Percentiles rank a stretch among this genome's conserved stretches.
phyloP scores from a whole-genome alignment of 2,888 invertebrate species.

The Neoitamus cyanurus region DNA sequence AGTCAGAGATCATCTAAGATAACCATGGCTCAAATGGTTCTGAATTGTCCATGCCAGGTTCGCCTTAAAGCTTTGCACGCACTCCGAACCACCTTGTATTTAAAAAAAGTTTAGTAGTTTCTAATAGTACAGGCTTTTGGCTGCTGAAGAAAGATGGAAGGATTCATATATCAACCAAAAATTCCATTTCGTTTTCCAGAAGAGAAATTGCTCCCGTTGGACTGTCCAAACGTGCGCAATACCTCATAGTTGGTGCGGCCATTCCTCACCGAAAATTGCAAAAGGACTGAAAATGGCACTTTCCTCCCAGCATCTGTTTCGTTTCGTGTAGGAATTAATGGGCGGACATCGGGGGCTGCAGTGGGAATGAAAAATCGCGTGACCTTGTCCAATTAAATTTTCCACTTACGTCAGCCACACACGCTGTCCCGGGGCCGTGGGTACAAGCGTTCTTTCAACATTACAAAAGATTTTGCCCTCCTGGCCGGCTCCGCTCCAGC shows the following conservation, averaged over 20 bases:
- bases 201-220: not conserved
- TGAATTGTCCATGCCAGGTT: too few relatives aligned
- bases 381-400: constrained; percentile 49
- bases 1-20: too few relatives aligned
- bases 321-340: constrained; percentile 4
- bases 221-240: not conserved
- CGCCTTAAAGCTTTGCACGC: too few relatives aligned
- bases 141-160: too few relatives aligned
- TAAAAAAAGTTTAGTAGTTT: too few relatives aligned
- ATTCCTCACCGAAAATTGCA: not conserved
- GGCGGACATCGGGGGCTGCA: not conserved
- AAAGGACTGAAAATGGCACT: constrained; percentile 37
- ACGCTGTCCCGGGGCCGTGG: not conserved
- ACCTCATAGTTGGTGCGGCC: not conserved
- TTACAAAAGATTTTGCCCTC: not conserved
- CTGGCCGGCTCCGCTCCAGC: not conserved
- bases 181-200: not conserved
- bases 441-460: constrained; percentile 8
- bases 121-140: too few relatives aligned
- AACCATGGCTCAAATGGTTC: too few relatives aligned
- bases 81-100: too few relatives aligned
- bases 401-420: constrained; percentile 46
- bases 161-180: not conserved
- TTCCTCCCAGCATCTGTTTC: constrained; percentile 3
- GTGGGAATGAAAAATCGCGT: constrained; percentile 43